Evolutionary conservation across 1,140 invertebrate species (phyloP).

Genomic region (Bombus soroeensis): DNA sequence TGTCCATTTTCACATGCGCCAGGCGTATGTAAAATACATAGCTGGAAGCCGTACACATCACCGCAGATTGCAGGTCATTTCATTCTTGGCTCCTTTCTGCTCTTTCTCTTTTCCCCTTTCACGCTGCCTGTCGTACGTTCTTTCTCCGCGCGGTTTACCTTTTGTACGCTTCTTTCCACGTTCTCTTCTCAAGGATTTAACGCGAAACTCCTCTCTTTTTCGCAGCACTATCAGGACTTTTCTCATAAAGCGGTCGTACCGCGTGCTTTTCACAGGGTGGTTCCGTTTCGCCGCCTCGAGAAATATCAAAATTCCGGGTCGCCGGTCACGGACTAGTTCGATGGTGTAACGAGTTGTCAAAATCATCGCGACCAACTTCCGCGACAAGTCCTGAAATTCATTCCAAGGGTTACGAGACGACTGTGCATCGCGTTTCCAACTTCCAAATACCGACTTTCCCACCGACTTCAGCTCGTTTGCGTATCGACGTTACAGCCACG

Average conservation of each 20-base stretch:
- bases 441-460: background rate
- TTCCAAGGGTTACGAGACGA: background rate
- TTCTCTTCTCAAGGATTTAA: background rate
- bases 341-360: conserved; percentile 7
- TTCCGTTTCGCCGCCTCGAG: background rate
- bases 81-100: conserved; percentile 30
- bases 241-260: conserved; percentile 10
- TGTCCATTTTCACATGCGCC: conserved; percentile 30
- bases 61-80: conserved; percentile 50
- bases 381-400: background rate
- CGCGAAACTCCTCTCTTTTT: background rate
- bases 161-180: background rate
- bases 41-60: conserved; percentile 17
- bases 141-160: background rate
- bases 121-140: background rate
- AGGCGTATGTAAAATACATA: conserved; percentile 37
- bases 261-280: background rate
- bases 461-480: conserved; percentile 1
- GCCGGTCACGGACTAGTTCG: background rate
- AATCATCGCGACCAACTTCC: background rate
- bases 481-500: background rate
- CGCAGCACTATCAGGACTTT: conserved; percentile 37
- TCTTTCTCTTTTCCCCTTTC: no score
- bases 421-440: background rate
- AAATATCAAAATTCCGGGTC: conserved; percentile 20